Percentiles rank a stretch among this genome's conserved stretches.
These are phyloP conservation scores for Phymorhynchus buccinoides DNA, from an alignment of 1,140 invertebrate genomes.

Conservation along the genomic window DNA sequence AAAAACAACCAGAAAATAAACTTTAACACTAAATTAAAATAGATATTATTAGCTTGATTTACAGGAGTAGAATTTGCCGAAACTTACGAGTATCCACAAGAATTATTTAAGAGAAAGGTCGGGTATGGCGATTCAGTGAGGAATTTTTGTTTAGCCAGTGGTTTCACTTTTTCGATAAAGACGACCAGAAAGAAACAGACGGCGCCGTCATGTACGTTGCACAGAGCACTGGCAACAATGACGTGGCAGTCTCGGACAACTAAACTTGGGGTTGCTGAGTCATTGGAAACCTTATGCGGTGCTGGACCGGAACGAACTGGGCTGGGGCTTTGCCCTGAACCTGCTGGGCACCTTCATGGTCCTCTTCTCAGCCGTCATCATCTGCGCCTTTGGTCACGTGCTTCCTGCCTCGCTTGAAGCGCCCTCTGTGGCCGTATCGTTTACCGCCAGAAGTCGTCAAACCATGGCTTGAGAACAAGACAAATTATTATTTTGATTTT, in stretches of 20 bases:
- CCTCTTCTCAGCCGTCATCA: not conserved
- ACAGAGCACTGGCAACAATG: not conserved
- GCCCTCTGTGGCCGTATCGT: not conserved
- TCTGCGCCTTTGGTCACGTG: not conserved
- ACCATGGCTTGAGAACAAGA: not conserved
- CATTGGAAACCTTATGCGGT: too few species aligned
- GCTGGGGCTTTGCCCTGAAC: not conserved
- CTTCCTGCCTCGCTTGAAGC: not conserved
- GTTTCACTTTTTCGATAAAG: too few species aligned
- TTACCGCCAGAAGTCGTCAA: not conserved
- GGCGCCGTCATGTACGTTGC: not conserved
- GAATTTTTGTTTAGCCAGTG: too few species aligned
- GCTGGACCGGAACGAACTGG: not conserved
- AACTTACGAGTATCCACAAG: too few species aligned
- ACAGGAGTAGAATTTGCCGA: too few species aligned
- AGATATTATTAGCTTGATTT: too few species aligned
- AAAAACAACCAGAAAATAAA: too few species aligned
- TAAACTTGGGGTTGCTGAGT: not conserved
- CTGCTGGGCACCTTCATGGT: not conserved
- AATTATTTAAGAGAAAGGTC: too few species aligned
- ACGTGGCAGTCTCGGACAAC: not conserved
- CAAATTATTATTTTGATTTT: too few species aligned
- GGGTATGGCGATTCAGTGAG: too few species aligned
- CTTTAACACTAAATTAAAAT: too few species aligned
- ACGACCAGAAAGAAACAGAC: too few species aligned